These are phyloP conservation scores for Tiliqua scincoides DNA, from an alignment of 2,113 vertebrate species.

Conservation along the genomic window DNA sequence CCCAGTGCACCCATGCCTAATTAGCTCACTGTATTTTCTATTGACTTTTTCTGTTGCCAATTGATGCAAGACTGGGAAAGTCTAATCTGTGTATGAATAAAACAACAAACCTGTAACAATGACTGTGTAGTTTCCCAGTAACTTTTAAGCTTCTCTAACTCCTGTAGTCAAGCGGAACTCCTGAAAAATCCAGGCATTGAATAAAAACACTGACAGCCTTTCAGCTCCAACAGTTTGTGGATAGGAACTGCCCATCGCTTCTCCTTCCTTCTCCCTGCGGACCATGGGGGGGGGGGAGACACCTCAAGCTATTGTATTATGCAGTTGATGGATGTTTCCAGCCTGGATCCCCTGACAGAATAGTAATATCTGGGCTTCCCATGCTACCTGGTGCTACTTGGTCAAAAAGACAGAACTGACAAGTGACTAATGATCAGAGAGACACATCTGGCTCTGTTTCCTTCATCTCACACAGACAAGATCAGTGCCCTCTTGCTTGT, in stretches of 20 bases:
- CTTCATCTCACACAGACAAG: accelerated
- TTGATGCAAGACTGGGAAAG: not conserved
- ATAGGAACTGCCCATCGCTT: not conserved
- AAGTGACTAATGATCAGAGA: not conserved
- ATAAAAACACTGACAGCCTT: slow-evolving; percentile 10
- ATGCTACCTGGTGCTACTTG: not conserved
- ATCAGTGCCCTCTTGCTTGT: not conserved
- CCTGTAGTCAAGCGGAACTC: slow-evolving; percentile 2
- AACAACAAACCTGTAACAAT: not conserved
- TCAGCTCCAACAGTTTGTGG: not conserved
- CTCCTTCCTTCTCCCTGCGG: not conserved
- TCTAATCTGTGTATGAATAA: not conserved
- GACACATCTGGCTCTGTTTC: accelerated
- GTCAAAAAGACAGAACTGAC: not conserved
- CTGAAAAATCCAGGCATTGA: slow-evolving; percentile 1
- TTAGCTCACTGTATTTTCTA: not conserved
- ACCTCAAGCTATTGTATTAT: not conserved
- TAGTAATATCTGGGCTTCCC: slow-evolving; percentile 3
- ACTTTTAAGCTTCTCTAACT: not conserved
- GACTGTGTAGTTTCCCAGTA: not conserved
- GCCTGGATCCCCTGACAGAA: not conserved
- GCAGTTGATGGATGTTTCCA: slow-evolving; percentile 26
- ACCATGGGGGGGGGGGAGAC: not conserved
- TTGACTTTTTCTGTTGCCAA: not conserved
- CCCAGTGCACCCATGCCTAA: not conserved